Evolutionary conservation across 2,888 invertebrate genomes (phyloP), one percentile per base, ranked within the genome.

Genomic region (Epinotia brunnichana): DNA sequence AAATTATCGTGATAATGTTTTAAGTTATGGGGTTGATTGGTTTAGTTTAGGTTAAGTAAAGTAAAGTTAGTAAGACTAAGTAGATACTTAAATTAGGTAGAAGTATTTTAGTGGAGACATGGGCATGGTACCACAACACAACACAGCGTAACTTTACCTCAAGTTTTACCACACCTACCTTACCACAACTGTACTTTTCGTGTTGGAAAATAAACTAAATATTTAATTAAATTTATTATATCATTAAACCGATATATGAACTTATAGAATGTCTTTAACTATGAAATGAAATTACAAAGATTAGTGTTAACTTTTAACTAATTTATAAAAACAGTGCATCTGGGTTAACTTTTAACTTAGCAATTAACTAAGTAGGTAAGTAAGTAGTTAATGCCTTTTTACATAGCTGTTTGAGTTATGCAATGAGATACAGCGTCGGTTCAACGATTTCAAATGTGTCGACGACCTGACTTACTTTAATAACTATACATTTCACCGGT

Each of bases 341-440:
- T 70, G 41, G 24, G 67, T 57, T 68, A 72, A 68, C n/a, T n/a
- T n/a, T 62, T 62, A 54, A 56, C 71, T 66, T 54, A 54, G 54
- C 54, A 56, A 29, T 71, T 71, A 66, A 61, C 66, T 71, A 71
- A 71, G n/a, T n/a, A n/a, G n/a, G n/a, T 60, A 24, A 63, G n/a
- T n/a, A n/a, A n/a, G n/a, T n/a, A n/a, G n/a, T n/a, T n/a, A n/a
- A n/a, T n/a, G n/a, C n/a, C 17, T 41, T 21, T 5, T 51, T 69
- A 56, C 9, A 21, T 21, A 54, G 17, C 53, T 51, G 10, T 35
- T 41, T 64, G 17, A 48, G 63, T 63, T 21, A 57, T 19, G 17
- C 21, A 2, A 29, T 48, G 15, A 44, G 48, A 56, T 57, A 57
- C 48, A 66, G 44, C 61, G 24, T 41, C 48, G 19, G 19, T 4